Evolutionary conservation across 2,888 invertebrate species (phyloP).

Genomic region (Drosophila neotestacea): DNA sequence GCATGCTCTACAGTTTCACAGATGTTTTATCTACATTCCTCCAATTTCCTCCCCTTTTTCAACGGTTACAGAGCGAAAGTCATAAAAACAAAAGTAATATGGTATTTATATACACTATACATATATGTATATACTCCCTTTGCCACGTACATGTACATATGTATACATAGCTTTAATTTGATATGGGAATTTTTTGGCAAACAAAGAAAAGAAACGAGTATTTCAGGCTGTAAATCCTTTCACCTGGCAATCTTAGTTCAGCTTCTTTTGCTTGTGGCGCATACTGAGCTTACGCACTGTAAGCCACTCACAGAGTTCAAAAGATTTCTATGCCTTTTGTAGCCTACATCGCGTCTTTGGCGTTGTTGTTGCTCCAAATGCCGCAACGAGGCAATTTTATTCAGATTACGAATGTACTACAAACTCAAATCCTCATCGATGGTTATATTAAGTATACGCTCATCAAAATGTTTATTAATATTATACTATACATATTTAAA

Average conservation of each 20-base stretch:
- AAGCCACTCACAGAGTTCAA: slow-evolving; percentile 10
- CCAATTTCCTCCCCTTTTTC: too few species aligned
- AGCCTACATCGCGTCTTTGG: slow-evolving; percentile 1
- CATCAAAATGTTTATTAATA: slow-evolving; percentile 1
- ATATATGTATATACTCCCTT: not conserved
- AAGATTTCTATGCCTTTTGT: not conserved
- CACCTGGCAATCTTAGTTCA: not conserved
- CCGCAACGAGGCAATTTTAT: slow-evolving; percentile 15
- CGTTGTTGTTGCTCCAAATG: slow-evolving; percentile 24
- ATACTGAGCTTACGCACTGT: not conserved
- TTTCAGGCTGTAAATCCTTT: slow-evolving; percentile 6
- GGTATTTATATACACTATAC: slow-evolving; percentile 3
- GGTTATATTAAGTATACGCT: slow-evolving; percentile 11
- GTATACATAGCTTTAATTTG: slow-evolving; percentile 5
- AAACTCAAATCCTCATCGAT: not conserved
- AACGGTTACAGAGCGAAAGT: slow-evolving; percentile 37
- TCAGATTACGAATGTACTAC: slow-evolving; percentile 14
- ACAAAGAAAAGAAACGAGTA: slow-evolving; percentile 3
- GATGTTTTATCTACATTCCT: too few species aligned
- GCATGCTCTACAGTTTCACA: too few species aligned
- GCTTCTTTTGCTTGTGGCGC: not conserved
- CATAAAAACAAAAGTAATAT: slow-evolving; percentile 33
- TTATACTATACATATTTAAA: not conserved
- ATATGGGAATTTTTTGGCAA: slow-evolving; percentile 16
- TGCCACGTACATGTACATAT: not conserved